Percentiles rank a stretch among this genome's conserved stretches.
Evolutionary conservation across 2,888 invertebrate genomes (phyloP).

Genomic region (Drosophila histrio): DNA sequence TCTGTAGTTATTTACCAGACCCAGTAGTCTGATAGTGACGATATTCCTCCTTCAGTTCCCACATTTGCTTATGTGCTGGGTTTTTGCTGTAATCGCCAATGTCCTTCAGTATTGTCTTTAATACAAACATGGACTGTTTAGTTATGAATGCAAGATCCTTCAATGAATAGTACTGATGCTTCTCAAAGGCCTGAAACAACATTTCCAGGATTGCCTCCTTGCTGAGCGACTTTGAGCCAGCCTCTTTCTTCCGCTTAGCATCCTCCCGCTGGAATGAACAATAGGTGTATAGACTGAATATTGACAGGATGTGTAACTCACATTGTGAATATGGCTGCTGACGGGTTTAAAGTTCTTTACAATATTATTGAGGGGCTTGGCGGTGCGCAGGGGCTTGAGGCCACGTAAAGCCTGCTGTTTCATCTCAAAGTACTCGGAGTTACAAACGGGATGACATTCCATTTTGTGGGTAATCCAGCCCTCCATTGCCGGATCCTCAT

Average conservation of each 20-base stretch:
- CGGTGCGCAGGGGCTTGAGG: background rate
- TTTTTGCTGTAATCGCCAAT: conserved; percentile 22
- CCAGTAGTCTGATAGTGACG: conserved; percentile 17
- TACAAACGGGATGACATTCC: conserved; percentile 33
- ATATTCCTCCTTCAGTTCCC: conserved; percentile 35
- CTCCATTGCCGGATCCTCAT: background rate
- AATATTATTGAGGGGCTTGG: conserved; percentile 13
- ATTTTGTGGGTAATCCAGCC: conserved; percentile 24
- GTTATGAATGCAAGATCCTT: conserved; percentile 26
- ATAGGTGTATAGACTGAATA: background rate
- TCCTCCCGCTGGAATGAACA: conserved; percentile 1
- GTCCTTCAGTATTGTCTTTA: conserved; percentile 28
- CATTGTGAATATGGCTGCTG: conserved; percentile 27
- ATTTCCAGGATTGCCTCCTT: conserved; percentile 20
- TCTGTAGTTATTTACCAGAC: background rate
- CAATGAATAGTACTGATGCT: conserved; percentile 27
- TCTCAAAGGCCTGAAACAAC: conserved; percentile 33
- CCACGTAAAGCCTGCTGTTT: conserved; percentile 5
- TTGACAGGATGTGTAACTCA: background rate
- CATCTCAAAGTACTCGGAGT: conserved; percentile 25
- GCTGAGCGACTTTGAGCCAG: conserved; percentile 4
- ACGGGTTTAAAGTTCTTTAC: conserved; percentile 33
- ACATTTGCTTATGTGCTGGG: conserved; percentile 22
- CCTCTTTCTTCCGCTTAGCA: conserved; percentile 3
- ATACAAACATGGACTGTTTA: conserved; percentile 23